Base-by-base conservation (phyloP, 2,797 vertebrate species). In the Emydoidea blandingii region DNA sequence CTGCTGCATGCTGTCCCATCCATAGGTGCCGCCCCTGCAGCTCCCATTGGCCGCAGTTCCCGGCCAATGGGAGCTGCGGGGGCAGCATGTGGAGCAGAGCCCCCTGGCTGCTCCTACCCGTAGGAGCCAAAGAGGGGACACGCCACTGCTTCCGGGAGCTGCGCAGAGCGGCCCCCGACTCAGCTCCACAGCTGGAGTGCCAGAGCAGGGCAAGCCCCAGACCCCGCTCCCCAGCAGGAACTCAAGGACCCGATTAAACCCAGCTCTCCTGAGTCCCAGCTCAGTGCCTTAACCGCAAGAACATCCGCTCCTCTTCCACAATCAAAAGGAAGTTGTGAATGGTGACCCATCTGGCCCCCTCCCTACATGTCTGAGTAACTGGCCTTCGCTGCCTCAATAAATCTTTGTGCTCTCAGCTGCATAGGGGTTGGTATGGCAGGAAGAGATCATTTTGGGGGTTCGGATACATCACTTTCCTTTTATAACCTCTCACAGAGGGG, bases 401-500 rank as follows among this genome's bases (percentile, higher is more conserved):
- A 65, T 34, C 31, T n/a, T 65, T 65, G 34, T 65, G 62, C 34
- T 2, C 4, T 41, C 21, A 79, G 92, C 59, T 18, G 5, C 18
- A 10, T 0, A 1, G 50, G 12, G 3, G 0, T 87, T 86, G 41
- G 82, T 86, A 57, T 16, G 41, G 18, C 65, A 0, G 1, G 84
- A 56, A 49, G 59, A 72, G 81, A 62, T 12, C 27, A 52, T 47
- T 76, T 27, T 6, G 44, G 72, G 37, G 57, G 54, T 34, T 18
- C 27, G 15, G 59, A 6, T 25, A 7, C 23, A 27, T 44, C 72
- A 44, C 25, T 12, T n/a, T 12, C 31, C 49, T 34, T 79, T 52
- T 79, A 52, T 50, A 19, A 5, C 29, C 16, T 10, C 78, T 65
- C 19, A 0, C 4, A 5, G 1, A 50, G 2, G 65, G 47, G 59